Conservation (phyloP, 2,888 invertebrate genomes). For the Mesopsocus fuscifrons region DNA sequence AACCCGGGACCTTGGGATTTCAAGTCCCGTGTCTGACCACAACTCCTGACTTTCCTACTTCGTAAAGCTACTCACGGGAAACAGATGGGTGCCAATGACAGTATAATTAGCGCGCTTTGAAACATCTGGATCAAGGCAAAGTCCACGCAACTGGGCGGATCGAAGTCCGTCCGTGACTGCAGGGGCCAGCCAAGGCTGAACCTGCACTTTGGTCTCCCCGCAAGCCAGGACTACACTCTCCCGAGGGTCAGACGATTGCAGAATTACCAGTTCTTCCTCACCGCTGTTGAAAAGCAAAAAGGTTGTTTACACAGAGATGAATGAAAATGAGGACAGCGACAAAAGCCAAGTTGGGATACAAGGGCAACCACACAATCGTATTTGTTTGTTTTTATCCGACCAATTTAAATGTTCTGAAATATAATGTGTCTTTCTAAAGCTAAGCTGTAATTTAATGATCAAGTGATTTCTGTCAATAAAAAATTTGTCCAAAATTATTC, state of each 20-base stretch:
- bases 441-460: too few species aligned
- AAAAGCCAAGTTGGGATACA: too few species aligned
- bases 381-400: too few species aligned
- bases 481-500: too few species aligned
- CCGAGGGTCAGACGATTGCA: neutral
- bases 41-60: too few species aligned
- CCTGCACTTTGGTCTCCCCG: neutral
- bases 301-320: neutral
- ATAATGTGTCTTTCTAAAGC: too few species aligned
- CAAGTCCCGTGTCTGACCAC: too few species aligned
- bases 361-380: too few species aligned
- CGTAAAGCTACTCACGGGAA: neutral
- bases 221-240: neutral
- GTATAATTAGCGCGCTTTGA: neutral
- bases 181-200: neutral
- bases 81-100: neutral
- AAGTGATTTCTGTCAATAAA: too few species aligned
- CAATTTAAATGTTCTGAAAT: too few species aligned
- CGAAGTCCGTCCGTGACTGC: neutral
- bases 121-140: neutral
- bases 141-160: neutral
- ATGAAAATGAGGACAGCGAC: neutral
- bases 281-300: neutral
- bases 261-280: conserved; percentile 1
- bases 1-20: too few species aligned